A percentile compares a stretch with the other conserved stretches of the same genome.
Conservation (phyloP, 30 jellyfish, hydroid and myxozoan species). For the Morbakka virulenta region DNA sequence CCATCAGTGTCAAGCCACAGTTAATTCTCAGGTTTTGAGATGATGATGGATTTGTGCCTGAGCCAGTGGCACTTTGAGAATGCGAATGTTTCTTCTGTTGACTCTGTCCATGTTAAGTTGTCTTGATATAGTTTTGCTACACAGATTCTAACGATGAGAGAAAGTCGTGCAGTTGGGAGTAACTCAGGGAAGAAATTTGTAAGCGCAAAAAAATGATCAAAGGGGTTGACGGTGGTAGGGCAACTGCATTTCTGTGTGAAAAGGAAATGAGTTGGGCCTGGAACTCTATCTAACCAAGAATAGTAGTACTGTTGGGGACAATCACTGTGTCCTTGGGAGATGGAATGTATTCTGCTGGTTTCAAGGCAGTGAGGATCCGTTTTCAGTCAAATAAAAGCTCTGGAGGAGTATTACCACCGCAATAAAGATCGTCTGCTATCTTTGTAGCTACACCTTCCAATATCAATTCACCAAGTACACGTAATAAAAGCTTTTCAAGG, state of each 20-base stretch:
- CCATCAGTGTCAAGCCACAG: conserved; percentile 60
- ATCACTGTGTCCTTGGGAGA: conserved; percentile 41
- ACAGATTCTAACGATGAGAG: conserved; percentile 27
- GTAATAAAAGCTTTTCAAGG: conserved; percentile 49
- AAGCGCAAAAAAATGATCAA: conserved; percentile 56
- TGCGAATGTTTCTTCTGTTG: conserved; percentile 16
- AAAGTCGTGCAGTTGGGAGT: conserved; percentile 13
- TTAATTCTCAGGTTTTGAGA: conserved; percentile 25
- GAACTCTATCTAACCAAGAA: conserved; percentile 66
- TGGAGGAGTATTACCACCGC: conserved; percentile 34
- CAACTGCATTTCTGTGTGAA: conserved; percentile 37
- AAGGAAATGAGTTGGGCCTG: conserved; percentile 33
- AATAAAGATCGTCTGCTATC: conserved; percentile 49
- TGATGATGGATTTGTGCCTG: not conserved
- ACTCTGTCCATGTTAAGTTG: conserved; percentile 10
- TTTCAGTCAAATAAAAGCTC: conserved; percentile 23
- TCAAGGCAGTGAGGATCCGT: conserved; percentile 22
- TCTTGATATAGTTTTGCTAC: conserved; percentile 26
- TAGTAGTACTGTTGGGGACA: conserved; percentile 47
- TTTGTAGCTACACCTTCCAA: conserved; percentile 38
- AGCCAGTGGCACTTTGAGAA: too few relatives aligned
- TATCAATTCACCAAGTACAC: conserved; percentile 41
- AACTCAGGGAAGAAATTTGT: conserved; percentile 46
- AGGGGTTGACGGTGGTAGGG: too few relatives aligned
- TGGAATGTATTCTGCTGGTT: not conserved